Evolutionary conservation across 2,888 invertebrate species (phyloP).

Genomic region (Sthenelais limicola): DNA sequence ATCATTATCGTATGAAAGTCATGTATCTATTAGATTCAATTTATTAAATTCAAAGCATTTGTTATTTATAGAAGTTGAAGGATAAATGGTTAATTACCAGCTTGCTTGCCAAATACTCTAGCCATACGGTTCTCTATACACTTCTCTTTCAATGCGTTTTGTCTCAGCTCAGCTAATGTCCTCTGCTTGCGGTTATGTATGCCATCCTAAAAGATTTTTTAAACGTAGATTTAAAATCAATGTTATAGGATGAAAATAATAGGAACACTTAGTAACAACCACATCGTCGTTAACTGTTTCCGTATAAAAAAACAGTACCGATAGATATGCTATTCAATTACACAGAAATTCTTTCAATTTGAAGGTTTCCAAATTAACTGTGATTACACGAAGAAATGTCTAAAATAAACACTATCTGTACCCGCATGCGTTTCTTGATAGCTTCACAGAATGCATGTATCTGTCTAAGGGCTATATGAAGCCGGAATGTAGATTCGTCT

Average conservation of each 20-base stretch:
- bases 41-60: too few relatives aligned
- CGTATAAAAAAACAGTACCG: too few relatives aligned
- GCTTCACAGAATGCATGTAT: slow-evolving; percentile 60
- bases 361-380: too few relatives aligned
- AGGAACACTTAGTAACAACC: not conserved
- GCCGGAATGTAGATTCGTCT: slow-evolving; percentile 58
- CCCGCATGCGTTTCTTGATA: slow-evolving; percentile 56
- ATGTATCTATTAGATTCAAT: not conserved
- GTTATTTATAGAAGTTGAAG: too few relatives aligned
- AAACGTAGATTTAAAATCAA: not conserved
- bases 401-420: too few relatives aligned
- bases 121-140: slow-evolving; percentile 48
- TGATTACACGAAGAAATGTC: too few relatives aligned
- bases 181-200: slow-evolving; percentile 22
- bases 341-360: too few relatives aligned
- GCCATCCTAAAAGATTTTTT: slow-evolving; percentile 13
- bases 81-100: slow-evolving; percentile 58
- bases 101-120: slow-evolving; percentile 62
- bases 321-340: too few relatives aligned
- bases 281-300: too few relatives aligned
- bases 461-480: slow-evolving; percentile 59
- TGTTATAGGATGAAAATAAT: not conserved
- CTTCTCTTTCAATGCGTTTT: not conserved
- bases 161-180: slow-evolving; percentile 12
- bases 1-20: not conserved